phyloP scores from a whole-genome alignment of 2,888 invertebrate species.

The Macaria liturata region DNA sequence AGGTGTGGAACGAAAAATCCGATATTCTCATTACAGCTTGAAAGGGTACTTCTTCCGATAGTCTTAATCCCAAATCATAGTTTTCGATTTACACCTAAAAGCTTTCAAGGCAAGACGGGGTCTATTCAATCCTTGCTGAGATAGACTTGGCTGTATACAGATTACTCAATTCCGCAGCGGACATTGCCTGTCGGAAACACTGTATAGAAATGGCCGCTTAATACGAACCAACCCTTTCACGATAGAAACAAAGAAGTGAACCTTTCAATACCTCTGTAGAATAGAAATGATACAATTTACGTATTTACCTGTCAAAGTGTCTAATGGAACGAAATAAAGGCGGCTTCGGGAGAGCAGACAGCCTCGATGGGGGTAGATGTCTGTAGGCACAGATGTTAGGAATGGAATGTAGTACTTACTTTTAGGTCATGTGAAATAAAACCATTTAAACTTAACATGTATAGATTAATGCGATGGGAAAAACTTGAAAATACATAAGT shows the following conservation, averaged over 20 bases:
- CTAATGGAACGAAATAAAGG: conserved; percentile 23
- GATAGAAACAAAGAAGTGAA: conserved; percentile 35
- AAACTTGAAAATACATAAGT: no score
- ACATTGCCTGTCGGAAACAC: conserved; percentile 29
- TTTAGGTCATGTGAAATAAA: no score
- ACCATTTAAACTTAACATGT: no score
- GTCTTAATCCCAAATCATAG: conserved; percentile 20
- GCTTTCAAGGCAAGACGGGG: conserved; percentile 16
- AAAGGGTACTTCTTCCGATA: not conserved
- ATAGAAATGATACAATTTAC: conserved; percentile 35
- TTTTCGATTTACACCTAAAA: conserved; percentile 20
- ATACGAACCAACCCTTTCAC: conserved; percentile 34
- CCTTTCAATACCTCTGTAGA: conserved; percentile 29
- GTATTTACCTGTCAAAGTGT: conserved; percentile 29
- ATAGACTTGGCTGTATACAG: conserved; percentile 28
- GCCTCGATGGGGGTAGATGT: conserved; percentile 14
- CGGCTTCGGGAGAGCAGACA: conserved; percentile 16
- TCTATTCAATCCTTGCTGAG: conserved; percentile 31
- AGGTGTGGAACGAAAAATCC: no score
- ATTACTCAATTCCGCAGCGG: conserved; percentile 32
- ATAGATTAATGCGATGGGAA: no score
- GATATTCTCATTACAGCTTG: not conserved
- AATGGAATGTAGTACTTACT: not conserved
- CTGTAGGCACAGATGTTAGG: conserved; percentile 8
- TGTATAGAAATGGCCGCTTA: conserved; percentile 39